Evolutionary conservation across 2,113 vertebrate species (phyloP).

Genomic region (Struthio camelus): DNA sequence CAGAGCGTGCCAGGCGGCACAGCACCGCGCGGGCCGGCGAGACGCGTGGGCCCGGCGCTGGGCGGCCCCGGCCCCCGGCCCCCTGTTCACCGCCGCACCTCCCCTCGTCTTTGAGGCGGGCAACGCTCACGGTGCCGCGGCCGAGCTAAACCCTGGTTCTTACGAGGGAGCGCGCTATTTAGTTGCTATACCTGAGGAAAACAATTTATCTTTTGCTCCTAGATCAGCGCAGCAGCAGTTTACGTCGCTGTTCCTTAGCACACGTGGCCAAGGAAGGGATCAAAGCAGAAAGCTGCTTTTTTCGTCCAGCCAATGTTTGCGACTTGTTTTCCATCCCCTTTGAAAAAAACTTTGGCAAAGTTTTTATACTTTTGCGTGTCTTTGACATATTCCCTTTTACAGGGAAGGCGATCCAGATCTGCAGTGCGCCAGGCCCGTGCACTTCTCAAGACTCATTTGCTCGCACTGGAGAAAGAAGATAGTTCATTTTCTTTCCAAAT

Average conservation of each 20-base stretch:
- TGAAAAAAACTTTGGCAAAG: neutral
- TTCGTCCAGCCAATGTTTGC: neutral
- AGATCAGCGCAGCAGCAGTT: neutral
- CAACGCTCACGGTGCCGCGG: neutral
- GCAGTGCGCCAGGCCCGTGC: no score
- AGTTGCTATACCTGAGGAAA: neutral
- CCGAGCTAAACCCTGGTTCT: neutral
- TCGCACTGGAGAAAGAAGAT: neutral
- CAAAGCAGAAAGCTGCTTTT: neutral
- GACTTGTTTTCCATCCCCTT: neutral
- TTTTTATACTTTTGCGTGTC: neutral
- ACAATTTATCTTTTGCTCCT: neutral
- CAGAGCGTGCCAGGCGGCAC: accelerated
- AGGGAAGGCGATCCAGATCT: neutral
- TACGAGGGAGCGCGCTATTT: neutral
- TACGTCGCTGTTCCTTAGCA: neutral
- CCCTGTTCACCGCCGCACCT: neutral
- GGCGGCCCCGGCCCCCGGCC: no score
- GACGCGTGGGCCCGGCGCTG: no score
- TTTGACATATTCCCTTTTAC: neutral
- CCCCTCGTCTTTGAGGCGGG: neutral
- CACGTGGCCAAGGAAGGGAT: neutral
- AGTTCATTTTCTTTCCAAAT: neutral
- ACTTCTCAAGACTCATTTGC: neutral
- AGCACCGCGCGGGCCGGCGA: no score